Evolutionary conservation across 2,888 invertebrate species (phyloP).

Genomic region (Acleris literana): DNA sequence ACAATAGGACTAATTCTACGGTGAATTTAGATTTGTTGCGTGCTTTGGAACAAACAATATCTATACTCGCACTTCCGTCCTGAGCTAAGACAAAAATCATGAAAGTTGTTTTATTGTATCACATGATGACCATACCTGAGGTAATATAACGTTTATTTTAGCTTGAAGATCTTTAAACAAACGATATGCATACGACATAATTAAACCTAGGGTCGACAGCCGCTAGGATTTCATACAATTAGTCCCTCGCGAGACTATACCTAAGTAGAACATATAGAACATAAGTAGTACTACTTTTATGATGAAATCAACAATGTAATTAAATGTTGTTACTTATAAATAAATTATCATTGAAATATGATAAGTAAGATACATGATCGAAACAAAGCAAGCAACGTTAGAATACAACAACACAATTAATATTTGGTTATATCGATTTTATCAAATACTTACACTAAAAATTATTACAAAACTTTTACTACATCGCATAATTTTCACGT

Average conservation of each 20-base stretch:
- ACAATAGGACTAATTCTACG: conserved; percentile 12
- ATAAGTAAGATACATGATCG: conserved; percentile 9
- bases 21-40: conserved; percentile 22
- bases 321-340: too few relatives aligned
- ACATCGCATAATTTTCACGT: conserved; percentile 7
- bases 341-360: not conserved
- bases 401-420: conserved; percentile 8
- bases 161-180: too few relatives aligned
- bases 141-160: too few relatives aligned
- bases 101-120: too few relatives aligned
- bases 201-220: too few relatives aligned
- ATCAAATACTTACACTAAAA: not conserved
- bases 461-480: conserved; percentile 8
- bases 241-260: too few relatives aligned
- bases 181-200: too few relatives aligned
- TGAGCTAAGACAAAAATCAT: not conserved
- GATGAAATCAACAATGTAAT: too few relatives aligned
- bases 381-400: conserved; percentile 17
- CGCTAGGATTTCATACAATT: too few relatives aligned
- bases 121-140: too few relatives aligned
- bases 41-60: not conserved
- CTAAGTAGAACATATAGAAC: too few relatives aligned
- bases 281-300: too few relatives aligned
- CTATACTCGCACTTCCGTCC: not conserved
- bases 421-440: conserved; percentile 32